Evolutionary conservation across 1,140 invertebrate genomes (phyloP).

Genomic region (Temnothorax longispinosus): DNA sequence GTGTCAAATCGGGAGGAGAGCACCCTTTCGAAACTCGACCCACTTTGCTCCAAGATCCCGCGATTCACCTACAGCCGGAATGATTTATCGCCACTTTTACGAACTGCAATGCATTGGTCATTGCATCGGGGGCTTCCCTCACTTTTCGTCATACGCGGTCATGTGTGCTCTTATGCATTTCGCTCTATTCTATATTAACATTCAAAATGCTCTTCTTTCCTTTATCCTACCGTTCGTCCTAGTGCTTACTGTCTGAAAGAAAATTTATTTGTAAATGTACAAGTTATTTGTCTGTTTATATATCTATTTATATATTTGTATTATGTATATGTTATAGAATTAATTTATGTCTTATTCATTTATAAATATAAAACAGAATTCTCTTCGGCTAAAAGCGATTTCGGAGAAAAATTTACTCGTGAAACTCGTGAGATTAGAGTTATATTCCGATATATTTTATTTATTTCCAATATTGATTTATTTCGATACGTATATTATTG

Average conservation of each 20-base stretch:
- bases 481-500: constrained; percentile 4
- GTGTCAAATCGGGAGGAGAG: constrained; percentile 66
- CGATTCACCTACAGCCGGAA: constrained; percentile 30
- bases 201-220: background rate
- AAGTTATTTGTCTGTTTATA: background rate
- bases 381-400: background rate
- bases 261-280: background rate
- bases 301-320: background rate
- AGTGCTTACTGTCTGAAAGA: background rate
- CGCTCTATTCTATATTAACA: constrained; percentile 19
- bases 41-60: constrained; percentile 51
- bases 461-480: background rate
- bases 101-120: constrained; percentile 31
- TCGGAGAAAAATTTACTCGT: background rate
- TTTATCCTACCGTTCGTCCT: no score
- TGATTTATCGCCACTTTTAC: constrained; percentile 50
- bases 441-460: background rate
- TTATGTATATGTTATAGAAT: background rate
- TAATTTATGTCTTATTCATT: background rate
- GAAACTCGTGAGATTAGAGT: background rate
- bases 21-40: constrained; percentile 53
- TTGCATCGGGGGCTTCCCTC: constrained; percentile 4
- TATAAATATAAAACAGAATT: background rate
- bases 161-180: constrained; percentile 24
- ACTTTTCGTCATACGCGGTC: background rate